A percentile compares a stretch with the other conserved stretches of the same genome.
Evolutionary conservation across 2,888 invertebrate species (phyloP).

Genomic region (Reticulitermes lucifugus): DNA sequence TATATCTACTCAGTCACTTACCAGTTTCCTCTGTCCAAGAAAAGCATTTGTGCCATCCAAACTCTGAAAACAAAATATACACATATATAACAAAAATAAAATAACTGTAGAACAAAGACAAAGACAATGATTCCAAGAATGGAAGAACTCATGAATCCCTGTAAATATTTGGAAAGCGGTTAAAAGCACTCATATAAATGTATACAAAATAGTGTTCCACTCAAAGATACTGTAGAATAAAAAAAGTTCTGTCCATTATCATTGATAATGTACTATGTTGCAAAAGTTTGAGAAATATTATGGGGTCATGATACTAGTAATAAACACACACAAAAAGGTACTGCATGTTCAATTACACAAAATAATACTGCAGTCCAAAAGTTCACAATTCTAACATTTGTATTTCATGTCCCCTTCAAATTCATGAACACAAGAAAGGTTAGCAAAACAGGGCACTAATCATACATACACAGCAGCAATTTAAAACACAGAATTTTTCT

Average conservation of each 20-base stretch:
- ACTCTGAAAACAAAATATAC: constrained; percentile 63
- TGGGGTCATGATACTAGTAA: background rate
- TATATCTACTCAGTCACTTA: constrained; percentile 58
- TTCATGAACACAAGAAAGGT: too few relatives aligned
- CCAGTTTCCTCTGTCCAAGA: constrained; percentile 67
- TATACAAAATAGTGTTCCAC: too few relatives aligned
- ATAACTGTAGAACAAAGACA: background rate
- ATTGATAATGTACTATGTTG: too few relatives aligned
- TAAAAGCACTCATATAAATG: too few relatives aligned
- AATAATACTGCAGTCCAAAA: background rate
- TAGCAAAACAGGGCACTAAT: too few relatives aligned
- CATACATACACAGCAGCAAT: too few relatives aligned
- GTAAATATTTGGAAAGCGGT: background rate
- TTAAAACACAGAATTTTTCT: too few relatives aligned
- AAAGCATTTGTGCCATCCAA: constrained; percentile 66
- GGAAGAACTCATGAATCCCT: background rate
- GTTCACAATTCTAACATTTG: background rate
- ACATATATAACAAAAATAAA: background rate
- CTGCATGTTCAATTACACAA: background rate
- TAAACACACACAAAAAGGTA: background rate
- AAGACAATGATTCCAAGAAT: background rate
- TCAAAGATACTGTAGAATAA: too few relatives aligned
- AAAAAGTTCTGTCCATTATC: too few relatives aligned
- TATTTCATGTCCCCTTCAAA: too few relatives aligned
- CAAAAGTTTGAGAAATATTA: too few relatives aligned